Conservation (phyloP, 2,797 vertebrate species). For the Intellagama lesueurii region DNA sequence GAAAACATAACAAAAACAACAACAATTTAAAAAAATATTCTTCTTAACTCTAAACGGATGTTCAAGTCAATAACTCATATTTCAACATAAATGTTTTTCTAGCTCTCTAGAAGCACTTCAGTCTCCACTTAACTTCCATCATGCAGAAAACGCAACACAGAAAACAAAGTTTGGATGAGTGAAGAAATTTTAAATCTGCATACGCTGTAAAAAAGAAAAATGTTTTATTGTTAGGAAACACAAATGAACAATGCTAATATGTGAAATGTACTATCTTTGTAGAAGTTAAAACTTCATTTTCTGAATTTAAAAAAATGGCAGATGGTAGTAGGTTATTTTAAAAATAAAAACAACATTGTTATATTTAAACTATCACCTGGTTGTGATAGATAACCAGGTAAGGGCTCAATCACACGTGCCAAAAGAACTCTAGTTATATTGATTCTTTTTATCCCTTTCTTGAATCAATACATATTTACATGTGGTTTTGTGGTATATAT, state of each 20-base stretch:
- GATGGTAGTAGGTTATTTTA: too few relatives aligned
- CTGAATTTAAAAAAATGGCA: background rate
- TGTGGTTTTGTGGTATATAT: too few relatives aligned
- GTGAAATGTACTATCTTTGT: background rate
- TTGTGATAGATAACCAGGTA: too few relatives aligned
- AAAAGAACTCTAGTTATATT: too few relatives aligned
- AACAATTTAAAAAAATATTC: background rate
- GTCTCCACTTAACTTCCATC: too few relatives aligned
- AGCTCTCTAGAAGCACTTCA: too few relatives aligned
- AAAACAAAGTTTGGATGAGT: too few relatives aligned
- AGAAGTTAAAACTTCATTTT: background rate
- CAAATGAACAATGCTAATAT: background rate
- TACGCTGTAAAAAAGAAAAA: background rate
- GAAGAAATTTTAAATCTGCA: background rate
- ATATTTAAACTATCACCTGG: too few relatives aligned
- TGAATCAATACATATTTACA: too few relatives aligned
- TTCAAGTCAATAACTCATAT: background rate
- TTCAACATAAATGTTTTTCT: background rate
- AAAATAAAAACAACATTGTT: too few relatives aligned
- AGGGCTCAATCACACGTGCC: too few relatives aligned
- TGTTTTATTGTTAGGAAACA: background rate
- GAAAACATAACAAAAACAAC: background rate
- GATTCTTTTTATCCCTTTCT: too few relatives aligned
- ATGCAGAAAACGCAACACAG: background rate
- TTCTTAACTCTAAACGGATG: background rate